Base-by-base conservation (phyloP, 1,140 invertebrate species). In the Papilio dardanus region DNA sequence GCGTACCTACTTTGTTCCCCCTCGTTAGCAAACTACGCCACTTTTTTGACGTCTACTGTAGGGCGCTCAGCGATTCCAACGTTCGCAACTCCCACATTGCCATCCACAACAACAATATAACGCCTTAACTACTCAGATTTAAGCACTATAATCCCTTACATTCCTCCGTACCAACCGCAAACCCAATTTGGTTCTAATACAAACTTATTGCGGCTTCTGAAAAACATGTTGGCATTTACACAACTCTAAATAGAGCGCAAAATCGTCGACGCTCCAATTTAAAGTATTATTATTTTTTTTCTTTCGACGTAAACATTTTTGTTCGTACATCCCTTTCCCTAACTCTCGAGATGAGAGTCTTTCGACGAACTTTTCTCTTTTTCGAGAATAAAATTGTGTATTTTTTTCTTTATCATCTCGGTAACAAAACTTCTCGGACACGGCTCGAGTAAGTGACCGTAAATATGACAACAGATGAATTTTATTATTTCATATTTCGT, bases 21-120 rank as follows among this genome's bases (percentile, higher is more conserved):
- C 87, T 91, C 89, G 88, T 91, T 91, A 91, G 88, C 79, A 86
- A 91, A 88, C 85, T 74, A 81, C 79, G 83, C 79, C 81, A 88
- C 84, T 87, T 91, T 90, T 89, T 91, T 91, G 84, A 89, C 88
- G 87, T 90, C 87, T 91, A 83, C 84, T 84, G 78, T 89, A 87
- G 87, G 85, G 88, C 74, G 81, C 83, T 86, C 76, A 81, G 86
- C 65, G 80, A 82, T 85, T 88, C 84, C 80, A 88, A 84, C 85
- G 80, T 79, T 68, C 66, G n/a, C 79, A 77, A 79, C 80, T 40
- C 71, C 65, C 65, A 35, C 78, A 80, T 77, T 71, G 68, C 71
- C 79, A 81, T 75, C 71, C 76, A 82, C 75, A 77, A 81, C 81
- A 79, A 79, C 74, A 81, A 66, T 76, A 37, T 77, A 74, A 71